These are phyloP conservation scores for Myioborus melanocephalus DNA, from an alignment of 2,797 vertebrate species.

Conservation along the genomic window DNA sequence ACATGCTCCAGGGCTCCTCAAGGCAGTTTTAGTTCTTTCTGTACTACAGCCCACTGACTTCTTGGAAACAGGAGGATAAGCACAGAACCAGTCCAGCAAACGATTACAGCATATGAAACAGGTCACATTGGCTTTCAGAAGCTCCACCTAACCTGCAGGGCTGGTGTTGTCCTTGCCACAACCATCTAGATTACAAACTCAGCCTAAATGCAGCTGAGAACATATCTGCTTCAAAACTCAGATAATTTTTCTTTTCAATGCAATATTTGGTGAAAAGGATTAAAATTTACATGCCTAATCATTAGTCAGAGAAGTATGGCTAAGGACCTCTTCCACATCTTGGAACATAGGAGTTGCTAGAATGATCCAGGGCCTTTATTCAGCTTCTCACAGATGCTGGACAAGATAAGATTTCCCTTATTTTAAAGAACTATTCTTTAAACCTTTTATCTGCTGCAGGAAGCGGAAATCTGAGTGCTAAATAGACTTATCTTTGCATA, in stretches of 20 bases:
- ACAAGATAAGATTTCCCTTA: background rate
- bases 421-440: background rate
- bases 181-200: background rate
- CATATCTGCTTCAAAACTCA: background rate
- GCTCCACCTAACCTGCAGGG: background rate
- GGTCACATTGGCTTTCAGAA: background rate
- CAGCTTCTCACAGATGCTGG: background rate
- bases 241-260: background rate
- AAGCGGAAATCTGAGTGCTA: background rate
- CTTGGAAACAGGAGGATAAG: background rate
- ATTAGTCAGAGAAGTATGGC: background rate
- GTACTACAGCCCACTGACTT: background rate
- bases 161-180: background rate
- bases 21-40: background rate
- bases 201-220: background rate
- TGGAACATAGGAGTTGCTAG: background rate
- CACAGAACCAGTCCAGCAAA: slow-evolving; percentile 21
- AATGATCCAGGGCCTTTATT: background rate
- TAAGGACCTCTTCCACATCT: background rate
- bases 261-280: background rate
- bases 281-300: background rate
- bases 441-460: background rate
- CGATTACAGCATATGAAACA: background rate
- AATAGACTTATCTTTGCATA: background rate
- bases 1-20: background rate